A percentile compares a stretch with the other conserved stretches of the same genome.
phyloP scores from a whole-genome alignment of 2,888 invertebrate genomes.

The Scaptomyza parva region DNA sequence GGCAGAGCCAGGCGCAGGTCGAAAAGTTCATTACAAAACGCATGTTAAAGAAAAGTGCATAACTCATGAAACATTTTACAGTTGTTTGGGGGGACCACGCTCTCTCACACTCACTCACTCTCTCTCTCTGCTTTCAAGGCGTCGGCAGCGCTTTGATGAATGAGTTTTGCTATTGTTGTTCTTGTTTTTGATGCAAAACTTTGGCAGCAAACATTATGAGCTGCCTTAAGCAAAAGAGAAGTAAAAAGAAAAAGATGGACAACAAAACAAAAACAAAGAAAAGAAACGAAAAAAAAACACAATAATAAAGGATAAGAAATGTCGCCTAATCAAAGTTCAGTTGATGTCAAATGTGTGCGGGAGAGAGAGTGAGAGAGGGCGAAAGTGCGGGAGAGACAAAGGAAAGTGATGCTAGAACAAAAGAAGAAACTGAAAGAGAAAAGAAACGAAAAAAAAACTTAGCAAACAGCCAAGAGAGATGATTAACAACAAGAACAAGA shows the following conservation, averaged over 20 bases:
- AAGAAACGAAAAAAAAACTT: too few relatives aligned
- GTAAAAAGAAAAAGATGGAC: neutral
- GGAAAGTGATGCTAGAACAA: conserved; percentile 43
- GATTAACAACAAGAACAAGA: conserved; percentile 30
- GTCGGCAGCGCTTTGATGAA: conserved; percentile 46
- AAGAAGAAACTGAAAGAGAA: conserved; percentile 1
- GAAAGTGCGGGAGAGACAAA: neutral
- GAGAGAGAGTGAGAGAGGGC: neutral
- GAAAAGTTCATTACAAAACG: conserved; percentile 46
- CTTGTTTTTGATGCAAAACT: conserved; percentile 7
- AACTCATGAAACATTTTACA: conserved; percentile 53
- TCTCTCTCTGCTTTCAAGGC: conserved; percentile 10
- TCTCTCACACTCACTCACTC: neutral
- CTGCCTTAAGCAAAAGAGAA: conserved; percentile 14
- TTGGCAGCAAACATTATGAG: conserved; percentile 19
- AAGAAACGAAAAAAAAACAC: too few relatives aligned
- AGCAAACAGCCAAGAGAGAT: conserved; percentile 13
- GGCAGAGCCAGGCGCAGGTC: neutral
- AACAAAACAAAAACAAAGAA: neutral
- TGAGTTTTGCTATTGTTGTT: conserved; percentile 41
- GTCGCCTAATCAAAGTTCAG: conserved; percentile 61
- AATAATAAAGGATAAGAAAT: conserved; percentile 19
- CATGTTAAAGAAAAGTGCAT: conserved; percentile 62
- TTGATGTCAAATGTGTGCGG: conserved; percentile 26
- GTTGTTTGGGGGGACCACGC: conserved; percentile 10